Evolutionary conservation across 2,888 invertebrate species (phyloP), one percentile per base, ranked within the genome.

Genomic region (Limnephilus lunatus): DNA sequence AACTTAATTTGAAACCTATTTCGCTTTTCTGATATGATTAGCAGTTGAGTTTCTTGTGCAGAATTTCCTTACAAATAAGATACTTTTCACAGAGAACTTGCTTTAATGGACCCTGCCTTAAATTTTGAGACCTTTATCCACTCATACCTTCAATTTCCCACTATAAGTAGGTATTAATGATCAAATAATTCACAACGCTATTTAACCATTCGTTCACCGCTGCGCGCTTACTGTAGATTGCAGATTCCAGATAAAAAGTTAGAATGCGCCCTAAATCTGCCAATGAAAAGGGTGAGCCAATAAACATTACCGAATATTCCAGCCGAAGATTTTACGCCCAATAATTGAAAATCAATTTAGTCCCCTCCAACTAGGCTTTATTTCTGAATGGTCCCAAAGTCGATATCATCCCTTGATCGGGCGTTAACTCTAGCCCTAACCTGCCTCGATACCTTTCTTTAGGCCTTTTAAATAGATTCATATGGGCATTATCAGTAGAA

Each of bases 321-420:
- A 35, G 35, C 32, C 9, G 35, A 83, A 83, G 83, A 39, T 83
- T 83, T 83, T 83, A 83, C 44, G 44, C 48, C 86, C 30, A 86
- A 30, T 86, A 86, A 86, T 86, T 44, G 39, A 44, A 86, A 86
- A 44, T 86, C 86, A 86, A 86, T 86, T 86, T 86, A 48, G 44
- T 39, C 86, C 35, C 44, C 44, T 35, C 44, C 86, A 12, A 35
- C 44, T 68, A 44, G 86, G 15, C 39, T 44, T 44, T 86, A 44
- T 86, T 44, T 86, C 86, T 44, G 86, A 83, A 83, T 83, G 86
- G 86, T 39, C 14, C 44, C 86, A 48, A 68, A 68, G 68, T 68
- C 86, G 14, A 32, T 86, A 30, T 44, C n/a, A 86, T 30, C 86
- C 31, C 30, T 44, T 86, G 68, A 86, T 86, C 86, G 44, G 86